A percentile compares a stretch with the other conserved stretches of the same genome.
phyloP scores from a whole-genome alignment of 2,797 vertebrate species.

The Protosalanx chinensis region DNA sequence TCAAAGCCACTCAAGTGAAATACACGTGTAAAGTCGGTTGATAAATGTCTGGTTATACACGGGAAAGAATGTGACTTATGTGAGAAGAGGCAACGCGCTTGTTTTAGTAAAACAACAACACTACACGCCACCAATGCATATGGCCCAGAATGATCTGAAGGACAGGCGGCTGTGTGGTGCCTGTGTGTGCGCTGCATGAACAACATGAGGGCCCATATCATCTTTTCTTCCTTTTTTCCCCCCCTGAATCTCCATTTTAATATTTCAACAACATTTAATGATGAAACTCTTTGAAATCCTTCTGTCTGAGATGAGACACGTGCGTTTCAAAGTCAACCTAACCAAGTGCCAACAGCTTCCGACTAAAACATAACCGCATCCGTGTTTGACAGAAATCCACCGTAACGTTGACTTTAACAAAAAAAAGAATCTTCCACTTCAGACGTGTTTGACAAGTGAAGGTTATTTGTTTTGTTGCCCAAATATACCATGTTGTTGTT shows the following conservation, averaged over 20 bases:
- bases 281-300: conserved; percentile 49
- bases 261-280: conserved; percentile 46
- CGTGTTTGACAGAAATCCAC: background rate
- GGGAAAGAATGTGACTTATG: background rate
- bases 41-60: background rate
- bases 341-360: background rate
- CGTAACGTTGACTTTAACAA: no score
- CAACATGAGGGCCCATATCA: conserved; percentile 6
- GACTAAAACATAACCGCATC: background rate
- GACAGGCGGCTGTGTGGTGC: background rate
- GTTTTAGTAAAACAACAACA: no score
- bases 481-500: background rate
- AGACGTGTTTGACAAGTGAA: background rate
- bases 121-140: no score
- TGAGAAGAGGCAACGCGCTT: no score
- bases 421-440: no score
- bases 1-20: background rate
- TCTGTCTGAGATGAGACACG: conserved; percentile 2
- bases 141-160: background rate
- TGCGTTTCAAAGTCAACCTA: background rate
- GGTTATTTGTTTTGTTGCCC: background rate
- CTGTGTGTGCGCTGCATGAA: conserved; percentile 9
- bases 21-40: background rate
- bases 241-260: conserved; percentile 37
- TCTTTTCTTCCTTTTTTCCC: conserved; percentile 2